A percentile compares a stretch with the other conserved stretches of the same genome.
Evolutionary conservation across 2,888 invertebrate genomes (phyloP).

Genomic region (Thymelicus acteon): DNA sequence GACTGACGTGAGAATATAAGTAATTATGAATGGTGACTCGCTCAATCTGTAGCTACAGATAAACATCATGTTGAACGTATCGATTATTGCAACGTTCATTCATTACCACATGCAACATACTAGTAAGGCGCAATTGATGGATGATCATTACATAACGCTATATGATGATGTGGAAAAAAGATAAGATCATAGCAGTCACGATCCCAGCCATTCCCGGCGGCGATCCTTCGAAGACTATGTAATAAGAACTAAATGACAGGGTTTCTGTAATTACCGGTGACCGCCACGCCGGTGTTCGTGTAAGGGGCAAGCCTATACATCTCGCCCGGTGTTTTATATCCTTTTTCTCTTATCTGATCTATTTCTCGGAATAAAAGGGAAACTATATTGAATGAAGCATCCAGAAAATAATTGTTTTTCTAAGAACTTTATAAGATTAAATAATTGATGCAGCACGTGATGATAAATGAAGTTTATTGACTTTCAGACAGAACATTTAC

Average conservation of each 20-base stretch:
- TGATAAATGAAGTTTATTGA: not conserved
- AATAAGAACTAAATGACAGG: conserved; percentile 44
- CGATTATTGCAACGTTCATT: conserved; percentile 37
- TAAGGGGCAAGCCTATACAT: conserved; percentile 39
- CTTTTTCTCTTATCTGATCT: conserved; percentile 28
- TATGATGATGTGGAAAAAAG: conserved; percentile 33
- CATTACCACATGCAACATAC: conserved; percentile 25
- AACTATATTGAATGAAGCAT: conserved; percentile 20
- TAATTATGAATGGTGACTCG: conserved; percentile 63
- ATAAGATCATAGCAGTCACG: conserved; percentile 41
- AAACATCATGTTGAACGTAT: conserved; percentile 33
- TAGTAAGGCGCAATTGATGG: conserved; percentile 40
- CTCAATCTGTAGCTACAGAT: conserved; percentile 44
- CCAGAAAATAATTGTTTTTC: not conserved
- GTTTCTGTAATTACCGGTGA: conserved; percentile 41
- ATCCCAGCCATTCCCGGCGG: conserved; percentile 39
- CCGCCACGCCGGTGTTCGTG: conserved; percentile 34
- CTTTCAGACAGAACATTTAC: not conserved
- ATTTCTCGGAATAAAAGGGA: conserved; percentile 19
- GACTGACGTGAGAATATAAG: conserved; percentile 57
- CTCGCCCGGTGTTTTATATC: conserved; percentile 13
- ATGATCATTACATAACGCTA: conserved; percentile 39
- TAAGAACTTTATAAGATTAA: not conserved
- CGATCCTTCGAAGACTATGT: conserved; percentile 39
- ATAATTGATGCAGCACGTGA: not conserved